phyloP scores from a whole-genome alignment of 2,113 vertebrate genomes.

The Paradoxurus hermaphroditus region DNA sequence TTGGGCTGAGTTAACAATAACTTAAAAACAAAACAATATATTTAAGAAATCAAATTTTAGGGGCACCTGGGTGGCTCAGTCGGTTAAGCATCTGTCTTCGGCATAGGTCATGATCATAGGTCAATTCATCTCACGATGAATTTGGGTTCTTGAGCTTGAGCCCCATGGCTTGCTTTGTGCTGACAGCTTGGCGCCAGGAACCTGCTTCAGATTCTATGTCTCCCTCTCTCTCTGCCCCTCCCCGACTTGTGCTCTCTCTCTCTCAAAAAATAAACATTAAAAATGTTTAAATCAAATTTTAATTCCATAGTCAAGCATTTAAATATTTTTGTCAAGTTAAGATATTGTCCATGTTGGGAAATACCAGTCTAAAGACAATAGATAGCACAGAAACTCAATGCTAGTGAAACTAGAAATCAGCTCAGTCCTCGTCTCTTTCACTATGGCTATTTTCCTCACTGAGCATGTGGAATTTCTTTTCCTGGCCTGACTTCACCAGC shows the following conservation, averaged over 20 bases:
- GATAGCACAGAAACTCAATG: not conserved
- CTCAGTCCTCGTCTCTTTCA: not conserved
- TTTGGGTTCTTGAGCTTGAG: too few relatives aligned
- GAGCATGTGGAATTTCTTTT: not conserved
- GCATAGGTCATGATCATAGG: too few relatives aligned
- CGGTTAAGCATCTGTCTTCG: too few relatives aligned
- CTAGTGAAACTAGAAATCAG: not conserved
- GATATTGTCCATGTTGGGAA: not conserved
- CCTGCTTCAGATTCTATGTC: too few relatives aligned
- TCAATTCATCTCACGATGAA: too few relatives aligned
- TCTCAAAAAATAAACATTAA: too few relatives aligned
- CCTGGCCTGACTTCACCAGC: not conserved
- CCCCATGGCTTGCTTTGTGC: too few relatives aligned
- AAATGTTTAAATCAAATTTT: conserved; percentile 19
- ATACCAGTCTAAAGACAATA: not conserved
- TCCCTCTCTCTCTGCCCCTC: too few relatives aligned
- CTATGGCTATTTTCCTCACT: not conserved
- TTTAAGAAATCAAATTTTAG: conserved; percentile 45
- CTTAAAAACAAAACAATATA: not conserved
- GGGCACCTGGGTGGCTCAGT: too few relatives aligned
- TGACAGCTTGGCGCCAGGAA: too few relatives aligned
- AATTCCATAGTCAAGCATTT: conserved; percentile 23
- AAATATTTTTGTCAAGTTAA: conserved; percentile 45
- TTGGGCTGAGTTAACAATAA: not conserved
- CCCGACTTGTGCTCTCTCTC: too few relatives aligned